phyloP scores from a whole-genome alignment of 2,797 vertebrate species.

The Mastacembelus armatus region DNA sequence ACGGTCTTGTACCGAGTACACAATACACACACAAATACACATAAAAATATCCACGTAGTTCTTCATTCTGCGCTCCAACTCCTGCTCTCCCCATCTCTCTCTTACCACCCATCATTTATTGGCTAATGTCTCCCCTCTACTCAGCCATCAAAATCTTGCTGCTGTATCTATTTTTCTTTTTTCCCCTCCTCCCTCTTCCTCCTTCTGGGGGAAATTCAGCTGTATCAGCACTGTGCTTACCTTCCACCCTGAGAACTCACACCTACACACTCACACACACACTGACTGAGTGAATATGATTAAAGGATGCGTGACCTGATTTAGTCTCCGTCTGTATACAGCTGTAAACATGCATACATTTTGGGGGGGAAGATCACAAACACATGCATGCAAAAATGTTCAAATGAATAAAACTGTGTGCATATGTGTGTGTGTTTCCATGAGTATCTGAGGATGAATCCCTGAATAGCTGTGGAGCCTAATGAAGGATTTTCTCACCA shows the following conservation, averaged over 20 bases:
- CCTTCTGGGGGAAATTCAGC: conserved; percentile 70
- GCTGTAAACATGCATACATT: conserved; percentile 57
- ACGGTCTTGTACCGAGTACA: conserved; percentile 40
- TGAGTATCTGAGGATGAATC: conserved; percentile 22
- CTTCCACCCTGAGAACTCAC: conserved; percentile 53
- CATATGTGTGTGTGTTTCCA: background rate
- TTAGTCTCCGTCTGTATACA: conserved; percentile 73
- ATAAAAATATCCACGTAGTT: conserved; percentile 45
- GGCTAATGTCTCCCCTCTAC: conserved; percentile 77
- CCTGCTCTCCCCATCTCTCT: conserved; percentile 38
- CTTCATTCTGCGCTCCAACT: conserved; percentile 36
- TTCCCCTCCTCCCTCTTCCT: conserved; percentile 14
- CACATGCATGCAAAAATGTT: conserved; percentile 12
- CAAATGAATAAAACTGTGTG: conserved; percentile 12
- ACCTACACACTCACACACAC: conserved; percentile 36
- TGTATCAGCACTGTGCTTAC: conserved; percentile 79
- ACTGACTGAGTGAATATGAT: conserved; percentile 57
- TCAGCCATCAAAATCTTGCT: conserved; percentile 82
- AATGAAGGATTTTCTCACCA: conserved; percentile 50
- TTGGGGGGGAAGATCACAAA: conserved; percentile 26
- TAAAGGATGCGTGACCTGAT: conserved; percentile 72
- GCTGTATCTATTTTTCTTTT: conserved; percentile 68
- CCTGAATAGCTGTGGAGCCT: conserved; percentile 20
- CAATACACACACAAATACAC: conserved; percentile 26
- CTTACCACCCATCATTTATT: conserved; percentile 78